Evolutionary conservation across 2,797 vertebrate genomes (phyloP).

Genomic region (Danio aesculapii): DNA sequence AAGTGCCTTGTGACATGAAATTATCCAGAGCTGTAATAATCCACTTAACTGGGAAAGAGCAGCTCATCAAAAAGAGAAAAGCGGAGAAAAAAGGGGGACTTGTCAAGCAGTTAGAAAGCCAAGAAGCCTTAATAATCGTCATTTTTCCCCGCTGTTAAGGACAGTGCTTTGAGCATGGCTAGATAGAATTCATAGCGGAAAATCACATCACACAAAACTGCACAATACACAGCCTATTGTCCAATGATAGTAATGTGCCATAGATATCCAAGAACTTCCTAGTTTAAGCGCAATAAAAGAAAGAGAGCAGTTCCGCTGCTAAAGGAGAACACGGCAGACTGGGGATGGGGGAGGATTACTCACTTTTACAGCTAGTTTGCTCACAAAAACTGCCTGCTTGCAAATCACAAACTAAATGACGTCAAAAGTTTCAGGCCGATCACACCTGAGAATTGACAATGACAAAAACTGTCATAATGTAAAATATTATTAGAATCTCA

Average conservation of each 20-base stretch:
- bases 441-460: too few species aligned
- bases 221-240: constrained; percentile 80
- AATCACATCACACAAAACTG: constrained; percentile 82
- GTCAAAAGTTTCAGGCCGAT: not conserved
- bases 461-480: too few species aligned
- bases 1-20: constrained; percentile 90
- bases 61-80: constrained; percentile 84
- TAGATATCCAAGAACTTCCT: constrained; percentile 70
- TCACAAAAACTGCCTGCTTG: not conserved
- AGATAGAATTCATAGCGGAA: constrained; percentile 77
- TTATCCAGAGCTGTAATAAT: constrained; percentile 89
- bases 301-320: not conserved
- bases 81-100: constrained; percentile 66
- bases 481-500: too few species aligned
- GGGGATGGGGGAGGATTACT: not conserved
- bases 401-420: not conserved
- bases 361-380: not conserved
- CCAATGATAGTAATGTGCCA: constrained; percentile 72
- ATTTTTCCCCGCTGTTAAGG: constrained; percentile 78
- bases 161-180: constrained; percentile 45
- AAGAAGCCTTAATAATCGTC: constrained; percentile 75
- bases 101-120: constrained; percentile 76
- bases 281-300: constrained; percentile 24
- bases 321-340: not conserved
- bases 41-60: constrained; percentile 89